Conservation (phyloP, 2,797 vertebrate species). For the Coilia nasus region DNA sequence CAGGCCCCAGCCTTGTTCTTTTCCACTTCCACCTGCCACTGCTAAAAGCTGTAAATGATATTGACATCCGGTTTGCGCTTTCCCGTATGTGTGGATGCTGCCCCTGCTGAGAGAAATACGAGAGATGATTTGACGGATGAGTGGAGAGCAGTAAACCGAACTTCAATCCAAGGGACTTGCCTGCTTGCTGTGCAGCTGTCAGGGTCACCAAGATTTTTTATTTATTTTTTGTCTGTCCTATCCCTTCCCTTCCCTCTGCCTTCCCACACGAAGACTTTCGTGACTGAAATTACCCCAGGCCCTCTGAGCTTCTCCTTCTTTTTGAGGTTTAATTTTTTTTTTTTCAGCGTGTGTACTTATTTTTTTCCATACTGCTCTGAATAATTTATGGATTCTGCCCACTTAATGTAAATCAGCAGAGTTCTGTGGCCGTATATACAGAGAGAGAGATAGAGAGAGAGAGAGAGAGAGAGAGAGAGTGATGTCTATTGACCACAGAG, state of each 20-base stretch:
- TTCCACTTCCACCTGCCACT: neutral
- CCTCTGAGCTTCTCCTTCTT: neutral
- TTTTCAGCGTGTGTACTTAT: neutral
- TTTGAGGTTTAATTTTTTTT: neutral
- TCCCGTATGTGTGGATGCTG: neutral
- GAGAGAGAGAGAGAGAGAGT: neutral
- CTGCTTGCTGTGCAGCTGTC: neutral
- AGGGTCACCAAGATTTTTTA: constrained; percentile 1
- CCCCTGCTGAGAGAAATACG: neutral
- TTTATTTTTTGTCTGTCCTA: neutral
- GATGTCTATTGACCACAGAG: neutral
- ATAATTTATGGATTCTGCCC: neutral
- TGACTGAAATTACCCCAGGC: neutral
- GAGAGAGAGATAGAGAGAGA: neutral
- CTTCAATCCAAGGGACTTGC: neutral
- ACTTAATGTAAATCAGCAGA: neutral
- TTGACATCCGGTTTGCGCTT: neutral
- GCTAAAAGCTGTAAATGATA: constrained; percentile 11
- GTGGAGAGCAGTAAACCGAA: neutral
- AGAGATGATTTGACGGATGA: too few species aligned
- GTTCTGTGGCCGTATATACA: neutral
- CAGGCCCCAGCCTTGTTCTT: neutral
- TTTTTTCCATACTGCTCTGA: neutral
- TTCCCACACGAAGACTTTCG: neutral
- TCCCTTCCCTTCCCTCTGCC: neutral